Evolutionary conservation across 2,113 vertebrate genomes (phyloP).

Genomic region (Cyprinodon tularosa): DNA sequence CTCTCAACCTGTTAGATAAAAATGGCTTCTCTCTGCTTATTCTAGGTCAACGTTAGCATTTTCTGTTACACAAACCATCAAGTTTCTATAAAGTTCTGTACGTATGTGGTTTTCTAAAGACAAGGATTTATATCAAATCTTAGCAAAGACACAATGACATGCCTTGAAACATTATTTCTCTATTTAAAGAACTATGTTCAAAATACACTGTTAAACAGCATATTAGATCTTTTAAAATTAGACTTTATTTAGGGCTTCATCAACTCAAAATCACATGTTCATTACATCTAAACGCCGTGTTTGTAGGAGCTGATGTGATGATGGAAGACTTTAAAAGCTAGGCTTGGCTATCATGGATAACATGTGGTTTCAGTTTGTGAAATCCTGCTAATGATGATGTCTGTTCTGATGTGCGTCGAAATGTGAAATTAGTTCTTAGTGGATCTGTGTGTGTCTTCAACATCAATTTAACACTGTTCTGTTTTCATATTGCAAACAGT

Average conservation of each 20-base stretch:
- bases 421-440: conserved; percentile 24
- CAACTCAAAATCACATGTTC: conserved; percentile 1
- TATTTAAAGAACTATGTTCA: not conserved
- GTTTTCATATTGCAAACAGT: not conserved
- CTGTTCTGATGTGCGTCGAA: conserved; percentile 15
- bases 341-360: not conserved
- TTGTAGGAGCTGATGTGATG: not conserved
- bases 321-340: not conserved
- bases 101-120: too few species aligned
- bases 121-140: too few species aligned
- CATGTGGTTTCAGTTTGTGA: conserved; percentile 6
- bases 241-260: not conserved
- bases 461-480: not conserved
- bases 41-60: not conserved
- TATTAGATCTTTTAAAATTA: not conserved
- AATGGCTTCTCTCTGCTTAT: not conserved
- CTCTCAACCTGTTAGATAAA: too few species aligned
- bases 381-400: not conserved
- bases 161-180: not conserved
- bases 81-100: too few species aligned
- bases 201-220: not conserved
- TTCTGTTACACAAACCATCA: too few species aligned
- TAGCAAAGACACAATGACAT: too few species aligned
- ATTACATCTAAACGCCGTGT: not conserved
- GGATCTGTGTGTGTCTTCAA: conserved; percentile 7